These are phyloP conservation scores for Propithecus perrieri DNA, from an alignment of 2,797 vertebrate genomes.

Conservation along the genomic window DNA sequence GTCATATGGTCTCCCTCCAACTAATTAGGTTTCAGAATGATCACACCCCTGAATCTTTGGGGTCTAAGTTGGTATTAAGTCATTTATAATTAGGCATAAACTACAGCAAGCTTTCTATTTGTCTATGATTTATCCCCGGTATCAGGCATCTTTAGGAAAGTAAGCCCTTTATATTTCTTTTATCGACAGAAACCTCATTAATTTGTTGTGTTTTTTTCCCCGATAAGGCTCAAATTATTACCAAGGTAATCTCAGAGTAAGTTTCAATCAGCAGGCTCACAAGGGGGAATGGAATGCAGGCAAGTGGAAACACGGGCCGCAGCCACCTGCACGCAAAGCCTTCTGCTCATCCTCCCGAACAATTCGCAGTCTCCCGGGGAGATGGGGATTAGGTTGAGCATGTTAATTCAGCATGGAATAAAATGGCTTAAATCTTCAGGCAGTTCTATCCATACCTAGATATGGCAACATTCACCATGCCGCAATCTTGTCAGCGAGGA, in stretches of 20 bases:
- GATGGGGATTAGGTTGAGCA: conserved; percentile 74
- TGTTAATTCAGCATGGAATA: conserved; percentile 76
- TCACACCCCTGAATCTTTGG: conserved; percentile 83
- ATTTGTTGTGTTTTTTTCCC: conserved; percentile 51
- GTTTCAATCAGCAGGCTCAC: conserved; percentile 70
- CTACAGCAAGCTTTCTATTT: conserved; percentile 82
- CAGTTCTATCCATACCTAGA: conserved; percentile 49
- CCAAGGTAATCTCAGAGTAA: conserved; percentile 73
- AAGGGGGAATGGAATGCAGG: conserved; percentile 68
- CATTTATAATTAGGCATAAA: conserved; percentile 87
- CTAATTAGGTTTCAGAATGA: conserved; percentile 85
- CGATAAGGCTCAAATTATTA: conserved; percentile 79
- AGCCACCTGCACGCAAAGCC: conserved; percentile 63
- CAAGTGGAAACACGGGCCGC: conserved; percentile 64
- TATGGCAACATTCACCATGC: conserved; percentile 52
- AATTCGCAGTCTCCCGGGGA: conserved; percentile 57
- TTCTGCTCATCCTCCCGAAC: conserved; percentile 62
- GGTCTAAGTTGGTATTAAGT: conserved; percentile 82
- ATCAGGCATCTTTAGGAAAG: conserved; percentile 78
- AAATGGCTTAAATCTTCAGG: conserved; percentile 71
- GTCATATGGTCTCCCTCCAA: conserved; percentile 57
- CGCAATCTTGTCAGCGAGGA: conserved; percentile 60
- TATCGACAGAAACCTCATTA: conserved; percentile 77
- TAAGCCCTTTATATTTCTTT: conserved; percentile 78
- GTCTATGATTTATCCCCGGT: conserved; percentile 75